These are phyloP conservation scores for Drosophila novamexicana DNA, from an alignment of 1,140 invertebrate genomes.

Conservation along the genomic window DNA sequence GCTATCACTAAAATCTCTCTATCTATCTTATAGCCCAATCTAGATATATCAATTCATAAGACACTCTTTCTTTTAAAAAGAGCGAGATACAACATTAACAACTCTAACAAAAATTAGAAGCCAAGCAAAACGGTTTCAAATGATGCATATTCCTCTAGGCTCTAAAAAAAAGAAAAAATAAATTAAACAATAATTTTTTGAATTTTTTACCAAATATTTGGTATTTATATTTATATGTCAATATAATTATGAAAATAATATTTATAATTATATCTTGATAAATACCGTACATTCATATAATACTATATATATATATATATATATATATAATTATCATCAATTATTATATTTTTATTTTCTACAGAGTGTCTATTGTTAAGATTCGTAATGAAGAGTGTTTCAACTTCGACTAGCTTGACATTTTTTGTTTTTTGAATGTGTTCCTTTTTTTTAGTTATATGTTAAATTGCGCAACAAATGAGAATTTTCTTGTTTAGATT, in stretches of 20 bases:
- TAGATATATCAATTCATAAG: no score
- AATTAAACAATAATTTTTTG: neutral
- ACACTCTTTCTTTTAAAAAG: no score
- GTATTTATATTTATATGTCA: neutral
- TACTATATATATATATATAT: no score
- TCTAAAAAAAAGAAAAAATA: neutral
- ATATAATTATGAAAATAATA: neutral
- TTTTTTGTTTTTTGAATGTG: neutral
- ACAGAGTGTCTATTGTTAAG: no score
- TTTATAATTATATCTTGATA: neutral
- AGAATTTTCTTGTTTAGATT: constrained; percentile 45
- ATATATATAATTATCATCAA: no score
- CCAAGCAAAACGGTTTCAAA: no score
- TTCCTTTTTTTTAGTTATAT: constrained; percentile 23
- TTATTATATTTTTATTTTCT: neutral
- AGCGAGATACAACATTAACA: no score
- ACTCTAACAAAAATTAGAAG: no score
- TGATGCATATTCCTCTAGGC: no score
- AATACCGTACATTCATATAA: neutral
- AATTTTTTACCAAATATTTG: no score
- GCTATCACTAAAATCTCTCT: no score
- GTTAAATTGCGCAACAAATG: constrained; percentile 59
- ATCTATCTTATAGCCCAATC: no score
- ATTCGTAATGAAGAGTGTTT: constrained; percentile 2
- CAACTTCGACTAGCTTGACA: neutral